A percentile compares a stretch with the other conserved stretches of the same genome.
Conservation (phyloP, 2,797 vertebrate genomes). For the Propithecus perrieri region DNA sequence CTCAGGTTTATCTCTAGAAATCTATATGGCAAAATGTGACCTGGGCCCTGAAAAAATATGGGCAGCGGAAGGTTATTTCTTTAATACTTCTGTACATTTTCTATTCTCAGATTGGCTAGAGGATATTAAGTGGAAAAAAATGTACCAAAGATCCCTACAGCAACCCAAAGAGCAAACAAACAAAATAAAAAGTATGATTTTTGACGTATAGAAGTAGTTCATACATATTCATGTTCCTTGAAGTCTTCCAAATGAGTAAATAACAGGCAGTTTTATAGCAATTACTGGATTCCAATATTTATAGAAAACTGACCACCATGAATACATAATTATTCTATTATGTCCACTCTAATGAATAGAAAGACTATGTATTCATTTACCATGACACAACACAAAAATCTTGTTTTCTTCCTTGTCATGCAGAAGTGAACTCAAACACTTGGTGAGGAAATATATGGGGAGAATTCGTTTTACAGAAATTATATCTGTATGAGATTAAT, state of each 20-base stretch:
- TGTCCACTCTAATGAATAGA: slow-evolving; percentile 70
- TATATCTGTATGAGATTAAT: slow-evolving; percentile 15
- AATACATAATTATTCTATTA: slow-evolving; percentile 79
- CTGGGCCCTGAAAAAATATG: neutral
- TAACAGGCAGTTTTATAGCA: slow-evolving; percentile 64
- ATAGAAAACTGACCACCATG: slow-evolving; percentile 75
- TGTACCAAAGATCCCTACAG: neutral
- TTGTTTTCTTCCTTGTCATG: slow-evolving; percentile 57
- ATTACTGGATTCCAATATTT: slow-evolving; percentile 76
- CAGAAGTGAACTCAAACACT: slow-evolving; percentile 66
- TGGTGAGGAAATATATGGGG: slow-evolving; percentile 28
- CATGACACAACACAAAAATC: slow-evolving; percentile 66
- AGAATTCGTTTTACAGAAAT: slow-evolving; percentile 64
- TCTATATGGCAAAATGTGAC: neutral
- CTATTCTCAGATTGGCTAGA: neutral
- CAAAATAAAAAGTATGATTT: neutral
- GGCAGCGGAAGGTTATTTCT: neutral
- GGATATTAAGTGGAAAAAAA: neutral
- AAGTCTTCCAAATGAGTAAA: slow-evolving; percentile 64
- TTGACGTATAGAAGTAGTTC: slow-evolving; percentile 39
- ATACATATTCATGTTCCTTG: slow-evolving; percentile 64
- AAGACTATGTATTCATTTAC: slow-evolving; percentile 71
- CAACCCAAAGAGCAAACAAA: neutral
- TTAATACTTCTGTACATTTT: neutral
- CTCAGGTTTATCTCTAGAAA: neutral